A percentile compares a stretch with the other conserved stretches of the same genome.
These are phyloP conservation scores for Hyles vespertilio DNA, from an alignment of 1,140 invertebrate genomes.

Conservation along the genomic window DNA sequence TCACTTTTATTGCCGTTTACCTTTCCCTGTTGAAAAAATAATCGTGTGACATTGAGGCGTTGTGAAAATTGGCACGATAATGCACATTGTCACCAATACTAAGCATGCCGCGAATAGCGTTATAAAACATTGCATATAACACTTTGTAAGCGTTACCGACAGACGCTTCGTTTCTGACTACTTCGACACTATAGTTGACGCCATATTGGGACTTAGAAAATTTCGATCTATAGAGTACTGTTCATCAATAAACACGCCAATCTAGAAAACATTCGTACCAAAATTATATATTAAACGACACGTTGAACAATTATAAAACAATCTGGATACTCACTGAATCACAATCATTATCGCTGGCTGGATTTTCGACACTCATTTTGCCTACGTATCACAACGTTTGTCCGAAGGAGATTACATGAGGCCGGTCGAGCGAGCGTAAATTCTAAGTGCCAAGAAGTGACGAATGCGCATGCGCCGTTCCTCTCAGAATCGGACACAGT, in stretches of 20 bases:
- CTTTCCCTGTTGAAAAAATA: conserved; percentile 57
- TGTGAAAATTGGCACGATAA: conserved; percentile 1
- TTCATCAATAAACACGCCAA: conserved; percentile 54
- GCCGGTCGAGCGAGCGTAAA: conserved; percentile 50
- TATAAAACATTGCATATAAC: conserved; percentile 6
- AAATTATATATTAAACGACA: conserved; percentile 31
- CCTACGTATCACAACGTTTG: conserved; percentile 66
- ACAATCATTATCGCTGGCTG: conserved; percentile 66
- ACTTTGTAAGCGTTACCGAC: conserved; percentile 21
- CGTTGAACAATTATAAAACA: conserved; percentile 23
- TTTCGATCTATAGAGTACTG: conserved; percentile 72
- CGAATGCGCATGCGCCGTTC: conserved; percentile 59
- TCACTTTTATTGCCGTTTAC: conserved; percentile 72
- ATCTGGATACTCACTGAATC: conserved; percentile 63
- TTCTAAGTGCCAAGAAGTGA: conserved; percentile 56
- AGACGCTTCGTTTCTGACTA: conserved; percentile 54
- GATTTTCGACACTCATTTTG: conserved; percentile 76
- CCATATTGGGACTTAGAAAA: conserved; percentile 92
- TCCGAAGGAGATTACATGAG: conserved; percentile 66
- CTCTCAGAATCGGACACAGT: conserved; percentile 33
- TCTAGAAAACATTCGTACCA: conserved; percentile 7
- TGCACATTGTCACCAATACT: not conserved
- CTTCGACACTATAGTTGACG: conserved; percentile 82
- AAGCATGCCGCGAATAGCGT: not conserved
- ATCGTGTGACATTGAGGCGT: not conserved